These are phyloP conservation scores for Agrotis segetum DNA, from an alignment of 2,888 invertebrate species.

Conservation along the genomic window DNA sequence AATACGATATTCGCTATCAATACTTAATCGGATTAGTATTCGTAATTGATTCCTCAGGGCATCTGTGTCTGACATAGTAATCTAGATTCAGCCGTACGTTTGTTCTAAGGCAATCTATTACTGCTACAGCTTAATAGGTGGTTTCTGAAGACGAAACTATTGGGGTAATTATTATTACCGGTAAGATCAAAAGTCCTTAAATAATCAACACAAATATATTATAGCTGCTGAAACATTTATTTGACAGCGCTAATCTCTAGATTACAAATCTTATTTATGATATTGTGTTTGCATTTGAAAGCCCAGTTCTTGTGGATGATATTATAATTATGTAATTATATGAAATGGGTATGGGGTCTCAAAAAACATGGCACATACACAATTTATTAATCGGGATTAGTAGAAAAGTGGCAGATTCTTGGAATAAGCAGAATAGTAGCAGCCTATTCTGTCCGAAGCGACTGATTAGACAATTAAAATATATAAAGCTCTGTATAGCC, in stretches of 20 bases:
- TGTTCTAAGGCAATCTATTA: slow-evolving; percentile 40
- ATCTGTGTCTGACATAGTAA: slow-evolving; percentile 44
- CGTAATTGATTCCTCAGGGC: slow-evolving; percentile 47
- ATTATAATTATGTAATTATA: too few relatives aligned
- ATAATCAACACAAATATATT: too few relatives aligned
- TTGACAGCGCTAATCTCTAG: too few relatives aligned
- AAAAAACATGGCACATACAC: too few relatives aligned
- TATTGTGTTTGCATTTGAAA: too few relatives aligned
- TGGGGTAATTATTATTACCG: not conserved
- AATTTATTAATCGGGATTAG: not conserved
- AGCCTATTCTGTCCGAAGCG: not conserved
- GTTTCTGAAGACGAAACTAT: slow-evolving; percentile 1
- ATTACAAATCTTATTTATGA: too few relatives aligned
- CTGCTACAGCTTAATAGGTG: slow-evolving; percentile 3
- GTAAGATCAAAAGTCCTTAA: not conserved
- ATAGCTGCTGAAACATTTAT: too few relatives aligned
- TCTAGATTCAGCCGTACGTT: slow-evolving; percentile 36
- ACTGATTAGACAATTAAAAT: not conserved
- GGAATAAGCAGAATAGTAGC: not conserved
- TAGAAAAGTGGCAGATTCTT: not conserved
- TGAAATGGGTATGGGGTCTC: not conserved
- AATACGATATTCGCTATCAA: slow-evolving; percentile 34
- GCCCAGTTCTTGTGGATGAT: too few relatives aligned
- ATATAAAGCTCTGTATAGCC: not conserved
- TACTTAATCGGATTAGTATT: slow-evolving; percentile 38